A percentile compares a stretch with the other conserved stretches of the same genome.
These are phyloP conservation scores for Mustelus asterias DNA, from an alignment of 2,113 vertebrate genomes.

Conservation along the genomic window DNA sequence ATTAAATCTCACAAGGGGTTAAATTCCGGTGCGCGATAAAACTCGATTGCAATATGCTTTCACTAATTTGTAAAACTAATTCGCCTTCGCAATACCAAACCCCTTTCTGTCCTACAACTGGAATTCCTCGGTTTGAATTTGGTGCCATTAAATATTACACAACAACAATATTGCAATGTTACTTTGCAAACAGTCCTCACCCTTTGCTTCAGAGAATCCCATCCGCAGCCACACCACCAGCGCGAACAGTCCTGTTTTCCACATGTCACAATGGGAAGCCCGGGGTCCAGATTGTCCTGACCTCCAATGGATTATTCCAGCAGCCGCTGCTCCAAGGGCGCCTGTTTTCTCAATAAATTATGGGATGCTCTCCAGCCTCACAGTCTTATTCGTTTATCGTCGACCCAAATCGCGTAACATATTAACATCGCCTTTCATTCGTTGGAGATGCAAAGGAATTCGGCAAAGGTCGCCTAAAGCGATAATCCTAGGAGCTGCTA, in stretches of 20 bases:
- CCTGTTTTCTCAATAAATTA: not conserved
- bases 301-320: not conserved
- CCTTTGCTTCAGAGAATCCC: not conserved
- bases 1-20: not conserved
- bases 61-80: not conserved
- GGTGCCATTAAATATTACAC: not conserved
- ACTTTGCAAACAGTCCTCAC: not conserved
- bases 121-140: not conserved
- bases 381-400: not conserved
- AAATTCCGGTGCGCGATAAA: not conserved
- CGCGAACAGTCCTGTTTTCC: not conserved
- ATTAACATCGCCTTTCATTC: not conserved
- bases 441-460: not conserved
- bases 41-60: not conserved
- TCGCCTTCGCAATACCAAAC: not conserved
- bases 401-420: not conserved
- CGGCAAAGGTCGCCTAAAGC: not conserved
- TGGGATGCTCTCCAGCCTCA: not conserved
- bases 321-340: not conserved
- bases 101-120: too few species aligned
- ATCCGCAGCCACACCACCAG: slow-evolving; percentile 3
- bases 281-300: not conserved
- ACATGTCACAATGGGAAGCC: not conserved
- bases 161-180: not conserved
- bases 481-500: not conserved